Conservation (phyloP, 2,888 invertebrate species). For the Drosophila phalerata region DNA sequence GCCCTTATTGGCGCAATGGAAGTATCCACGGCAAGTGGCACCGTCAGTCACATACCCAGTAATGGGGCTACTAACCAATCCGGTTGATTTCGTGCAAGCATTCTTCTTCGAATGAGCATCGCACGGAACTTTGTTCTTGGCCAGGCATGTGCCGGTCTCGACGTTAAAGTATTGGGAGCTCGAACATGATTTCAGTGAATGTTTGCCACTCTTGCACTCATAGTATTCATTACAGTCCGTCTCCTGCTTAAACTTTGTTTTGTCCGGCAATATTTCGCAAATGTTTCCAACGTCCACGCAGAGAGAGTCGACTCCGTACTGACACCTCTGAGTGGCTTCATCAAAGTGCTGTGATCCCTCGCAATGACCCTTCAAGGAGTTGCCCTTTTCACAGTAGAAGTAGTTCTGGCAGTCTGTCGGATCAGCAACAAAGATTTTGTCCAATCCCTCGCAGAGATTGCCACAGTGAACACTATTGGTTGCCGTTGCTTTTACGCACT, state of each 20-base stretch:
- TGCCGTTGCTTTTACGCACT: constrained; percentile 60
- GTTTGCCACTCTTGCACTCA: constrained; percentile 61
- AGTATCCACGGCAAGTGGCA: constrained; percentile 82
- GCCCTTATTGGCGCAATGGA: constrained; percentile 58
- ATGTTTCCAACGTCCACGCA: constrained; percentile 76
- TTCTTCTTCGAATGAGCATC: constrained; percentile 63
- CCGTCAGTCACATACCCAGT: constrained; percentile 57
- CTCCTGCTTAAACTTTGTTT: constrained; percentile 66
- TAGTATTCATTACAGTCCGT: constrained; percentile 75
- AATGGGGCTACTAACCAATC: constrained; percentile 4
- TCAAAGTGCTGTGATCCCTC: constrained; percentile 60
- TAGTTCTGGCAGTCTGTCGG: constrained; percentile 71
- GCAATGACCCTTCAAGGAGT: constrained; percentile 57
- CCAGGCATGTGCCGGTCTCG: constrained; percentile 56
- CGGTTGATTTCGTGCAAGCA: constrained; percentile 50
- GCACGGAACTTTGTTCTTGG: constrained; percentile 57
- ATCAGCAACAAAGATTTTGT: constrained; percentile 68
- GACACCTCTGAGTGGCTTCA: constrained; percentile 69
- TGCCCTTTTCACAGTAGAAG: constrained; percentile 70
- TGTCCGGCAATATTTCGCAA: constrained; percentile 72
- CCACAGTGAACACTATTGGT: constrained; percentile 63
- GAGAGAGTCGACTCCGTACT: constrained; percentile 55
- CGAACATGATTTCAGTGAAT: constrained; percentile 35
- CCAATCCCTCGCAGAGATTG: constrained; percentile 66
- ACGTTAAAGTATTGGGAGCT: constrained; percentile 71